Base-by-base conservation (phyloP, 2,113 vertebrate genomes). In the Chamaea fasciata region DNA sequence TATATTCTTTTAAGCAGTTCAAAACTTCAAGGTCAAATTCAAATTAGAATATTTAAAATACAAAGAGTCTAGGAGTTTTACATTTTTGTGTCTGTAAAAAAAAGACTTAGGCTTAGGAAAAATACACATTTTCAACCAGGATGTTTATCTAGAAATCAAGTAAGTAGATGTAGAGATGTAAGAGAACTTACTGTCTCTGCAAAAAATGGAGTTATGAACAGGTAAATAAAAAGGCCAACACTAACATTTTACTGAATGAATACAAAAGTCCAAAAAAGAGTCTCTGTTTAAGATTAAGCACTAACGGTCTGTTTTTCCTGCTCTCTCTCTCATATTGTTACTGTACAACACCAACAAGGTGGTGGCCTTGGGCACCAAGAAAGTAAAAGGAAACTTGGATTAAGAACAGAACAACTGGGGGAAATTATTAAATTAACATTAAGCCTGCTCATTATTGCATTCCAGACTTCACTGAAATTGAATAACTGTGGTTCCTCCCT, bases 401-500 rank as follows among this genome's bases (percentile, higher is more conserved):
- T 87, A 93, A 91, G 91, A 96, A 94, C 80, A 90, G 80, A 94
- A 92, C 90, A 96, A 93, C 62, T 71, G 64, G 39, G 56, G 87
- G 75, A 95, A 96, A 96, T 90, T 79, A 97, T 95, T 95, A 93
- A 92, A 94, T 96, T 97, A 94, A 74, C 85, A 96, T 96, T 93
- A 90, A 84, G 49, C n/a, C 83, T 93, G 64, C 69, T 91, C 89
- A 77, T 92, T 94, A 90, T 94, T 92, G 41, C 50, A 62, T 83
- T 94, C 83, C 81, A 88, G 89, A 95, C 79, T 88, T 50, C 49
- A 59, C 15, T 92, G 89, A 93, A 95, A 94, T 27, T 76, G 71
- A 94, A 57, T 87, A 93, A 92, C 85, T 89, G 75, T 1, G 8
- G 76, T 91, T 93, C 50, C 83, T 93, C 90, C 75, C 86, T 52